phyloP scores from a whole-genome alignment of 1,140 invertebrate species.

The Anagrus nilaparvatae region DNA sequence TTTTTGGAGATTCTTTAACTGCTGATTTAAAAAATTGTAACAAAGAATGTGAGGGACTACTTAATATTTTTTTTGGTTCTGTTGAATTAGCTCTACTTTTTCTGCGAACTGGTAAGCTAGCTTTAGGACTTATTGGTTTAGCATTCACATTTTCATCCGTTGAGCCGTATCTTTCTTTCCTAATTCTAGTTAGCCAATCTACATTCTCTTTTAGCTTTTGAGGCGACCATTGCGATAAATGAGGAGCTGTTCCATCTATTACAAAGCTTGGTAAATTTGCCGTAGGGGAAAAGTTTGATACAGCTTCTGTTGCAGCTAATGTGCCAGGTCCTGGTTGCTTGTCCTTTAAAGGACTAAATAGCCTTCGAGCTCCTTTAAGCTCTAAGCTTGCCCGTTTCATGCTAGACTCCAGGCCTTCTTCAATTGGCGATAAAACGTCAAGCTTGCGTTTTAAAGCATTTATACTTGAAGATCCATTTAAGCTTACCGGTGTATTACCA shows the following conservation, averaged over 20 bases:
- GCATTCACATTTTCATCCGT: slow-evolving; percentile 17
- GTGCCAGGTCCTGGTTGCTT: slow-evolving; percentile 27
- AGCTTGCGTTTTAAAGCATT: no score
- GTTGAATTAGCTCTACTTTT: slow-evolving; percentile 27
- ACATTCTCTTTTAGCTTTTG: slow-evolving; percentile 54
- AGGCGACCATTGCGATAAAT: slow-evolving; percentile 58
- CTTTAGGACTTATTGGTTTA: slow-evolving; percentile 20
- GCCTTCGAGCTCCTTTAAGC: slow-evolving; percentile 29
- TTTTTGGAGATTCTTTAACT: no score
- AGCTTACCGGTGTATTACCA: no score
- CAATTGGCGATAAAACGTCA: slow-evolving; percentile 36
- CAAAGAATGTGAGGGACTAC: slow-evolving; percentile 24
- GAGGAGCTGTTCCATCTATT: slow-evolving; percentile 61
- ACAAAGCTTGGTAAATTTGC: slow-evolving; percentile 69
- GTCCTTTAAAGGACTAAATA: slow-evolving; percentile 30
- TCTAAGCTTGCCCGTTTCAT: slow-evolving; percentile 37
- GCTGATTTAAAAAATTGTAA: slow-evolving; percentile 27
- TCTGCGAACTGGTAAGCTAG: slow-evolving; percentile 23
- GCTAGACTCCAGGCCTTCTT: slow-evolving; percentile 29
- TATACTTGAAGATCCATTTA: no score
- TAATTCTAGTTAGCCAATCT: slow-evolving; percentile 62
- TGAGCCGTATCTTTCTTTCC: slow-evolving; percentile 43
- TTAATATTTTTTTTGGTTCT: slow-evolving; percentile 24
- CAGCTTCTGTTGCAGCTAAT: slow-evolving; percentile 13
- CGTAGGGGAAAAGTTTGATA: slow-evolving; percentile 49